Base-by-base conservation (phyloP, 1,140 invertebrate genomes). In the Pseudomyrmex flavicornis region DNA sequence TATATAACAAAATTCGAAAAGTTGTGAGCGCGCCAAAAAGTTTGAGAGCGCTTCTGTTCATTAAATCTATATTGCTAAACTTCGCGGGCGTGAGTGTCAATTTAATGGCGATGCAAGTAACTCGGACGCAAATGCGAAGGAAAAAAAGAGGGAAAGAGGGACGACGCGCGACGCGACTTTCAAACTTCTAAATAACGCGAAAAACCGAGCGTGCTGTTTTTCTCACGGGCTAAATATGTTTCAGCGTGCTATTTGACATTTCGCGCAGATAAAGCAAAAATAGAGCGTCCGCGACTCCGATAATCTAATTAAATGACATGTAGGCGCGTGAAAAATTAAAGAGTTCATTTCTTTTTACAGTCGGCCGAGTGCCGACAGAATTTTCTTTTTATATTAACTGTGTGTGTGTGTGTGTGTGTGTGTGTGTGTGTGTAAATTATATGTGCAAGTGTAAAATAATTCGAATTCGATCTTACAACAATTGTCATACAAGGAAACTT, bases 171-270 rank as follows among this genome's bases (percentile, higher is more conserved):
- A 35, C 5, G 35, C 7, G 12, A 80, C 76, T 80, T 80, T 80
- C 44, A 70, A 80, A 80, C 66, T 70, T 80, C 44, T 72, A 80
- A 80, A 80, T 35, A 80, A 79, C 50, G 69, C 58, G 20, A 70
- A 20, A 0, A 70, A 35, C 44, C 8, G 13, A 26, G 20, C n/a
- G 44, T 72, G 50, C 35, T 35, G 35, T 35, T 35, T 35, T 35
- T 35, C 35, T 35, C 35, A 35, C 65, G 8, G 58, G 15, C 13
- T 68, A 66, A 68, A 77, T 77, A 59, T 70, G 20, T 80, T 61
- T 63, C 10, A 13, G 65, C 17, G 48, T 80, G 48, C 48, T 70
- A 80, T 35, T 35, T 35, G 35, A 80, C 20, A 56, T 22, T 2
- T 48, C 8, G 12, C 17, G 59, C 12, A 17, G 44, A 79, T 70